Evolutionary conservation across 2,888 invertebrate genomes (phyloP).

Genomic region (Drosophila mulleri): DNA sequence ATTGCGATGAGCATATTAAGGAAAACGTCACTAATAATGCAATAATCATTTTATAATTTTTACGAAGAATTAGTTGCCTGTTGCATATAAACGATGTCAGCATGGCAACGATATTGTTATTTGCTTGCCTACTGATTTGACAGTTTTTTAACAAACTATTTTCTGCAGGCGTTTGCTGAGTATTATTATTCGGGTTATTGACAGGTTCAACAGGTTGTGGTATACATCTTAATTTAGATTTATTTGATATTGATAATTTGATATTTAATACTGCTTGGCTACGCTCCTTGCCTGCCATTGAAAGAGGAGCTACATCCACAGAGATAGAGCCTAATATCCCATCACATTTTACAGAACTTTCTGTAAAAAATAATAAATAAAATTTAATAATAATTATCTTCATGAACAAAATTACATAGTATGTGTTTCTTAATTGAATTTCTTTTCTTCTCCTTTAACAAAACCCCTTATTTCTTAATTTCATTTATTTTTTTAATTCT

Average conservation of each 20-base stretch:
- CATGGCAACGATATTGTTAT: background rate
- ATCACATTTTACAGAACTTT: constrained; percentile 5
- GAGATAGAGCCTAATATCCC: background rate
- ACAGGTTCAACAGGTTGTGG: background rate
- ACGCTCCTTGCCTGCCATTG: background rate
- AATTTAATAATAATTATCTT: background rate
- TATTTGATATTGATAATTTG: constrained; percentile 14
- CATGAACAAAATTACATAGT: no score
- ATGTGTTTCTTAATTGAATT: no score
- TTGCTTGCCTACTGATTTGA: background rate
- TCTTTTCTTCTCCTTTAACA: no score
- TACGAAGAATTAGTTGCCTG: background rate
- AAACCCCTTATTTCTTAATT: no score
- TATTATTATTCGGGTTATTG: background rate
- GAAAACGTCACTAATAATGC: constrained; percentile 36
- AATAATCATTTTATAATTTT: constrained; percentile 32
- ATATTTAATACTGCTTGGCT: constrained; percentile 38
- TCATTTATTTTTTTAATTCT: no score
- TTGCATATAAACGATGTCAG: background rate
- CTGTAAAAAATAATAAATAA: constrained; percentile 12
- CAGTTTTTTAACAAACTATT: background rate
- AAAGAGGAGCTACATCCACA: background rate
- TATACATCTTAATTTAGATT: constrained; percentile 10
- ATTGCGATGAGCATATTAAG: constrained; percentile 48
- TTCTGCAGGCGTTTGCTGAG: background rate